A percentile compares a stretch with the other conserved stretches of the same genome.
These are phyloP conservation scores for Drosophila mercatorum DNA, from an alignment of 2,888 invertebrate species.

Conservation along the genomic window DNA sequence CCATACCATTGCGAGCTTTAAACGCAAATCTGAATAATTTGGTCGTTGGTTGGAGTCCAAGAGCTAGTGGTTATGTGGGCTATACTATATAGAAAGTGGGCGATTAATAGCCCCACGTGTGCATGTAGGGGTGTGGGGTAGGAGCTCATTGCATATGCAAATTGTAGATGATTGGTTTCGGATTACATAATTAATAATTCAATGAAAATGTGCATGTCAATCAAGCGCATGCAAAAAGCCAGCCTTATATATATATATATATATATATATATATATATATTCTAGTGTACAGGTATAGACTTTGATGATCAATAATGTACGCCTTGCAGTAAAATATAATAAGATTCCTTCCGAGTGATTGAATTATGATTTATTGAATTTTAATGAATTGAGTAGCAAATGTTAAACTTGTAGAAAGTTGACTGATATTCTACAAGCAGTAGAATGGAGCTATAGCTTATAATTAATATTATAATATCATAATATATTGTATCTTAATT, in stretches of 20 bases:
- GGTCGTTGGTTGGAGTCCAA: conserved; percentile 3
- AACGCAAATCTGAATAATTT: conserved; percentile 61
- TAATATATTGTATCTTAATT: not conserved
- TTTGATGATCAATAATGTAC: not conserved
- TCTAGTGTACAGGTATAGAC: not conserved
- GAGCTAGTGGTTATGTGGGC: conserved; percentile 7
- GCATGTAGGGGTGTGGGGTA: conserved; percentile 29
- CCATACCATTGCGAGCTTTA: no score
- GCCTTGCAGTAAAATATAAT: not conserved
- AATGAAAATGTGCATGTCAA: conserved; percentile 74
- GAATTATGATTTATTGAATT: no score
- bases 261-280: not conserved
- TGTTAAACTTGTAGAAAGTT: no score
- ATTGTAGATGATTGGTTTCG: conserved; percentile 75
- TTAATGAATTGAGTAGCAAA: no score
- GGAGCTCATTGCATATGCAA: conserved; percentile 72
- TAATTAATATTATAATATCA: not conserved
- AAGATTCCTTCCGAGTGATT: not conserved
- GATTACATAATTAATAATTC: conserved; percentile 78
- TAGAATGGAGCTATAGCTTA: no score
- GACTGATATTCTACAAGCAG: no score
- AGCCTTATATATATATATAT: not conserved
- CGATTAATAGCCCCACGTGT: conserved; percentile 49
- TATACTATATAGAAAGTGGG: conserved; percentile 16
- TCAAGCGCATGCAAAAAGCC: conserved; percentile 58